Evolutionary conservation across 2,113 vertebrate species (phyloP).

Genomic region (Hassar affinis): DNA sequence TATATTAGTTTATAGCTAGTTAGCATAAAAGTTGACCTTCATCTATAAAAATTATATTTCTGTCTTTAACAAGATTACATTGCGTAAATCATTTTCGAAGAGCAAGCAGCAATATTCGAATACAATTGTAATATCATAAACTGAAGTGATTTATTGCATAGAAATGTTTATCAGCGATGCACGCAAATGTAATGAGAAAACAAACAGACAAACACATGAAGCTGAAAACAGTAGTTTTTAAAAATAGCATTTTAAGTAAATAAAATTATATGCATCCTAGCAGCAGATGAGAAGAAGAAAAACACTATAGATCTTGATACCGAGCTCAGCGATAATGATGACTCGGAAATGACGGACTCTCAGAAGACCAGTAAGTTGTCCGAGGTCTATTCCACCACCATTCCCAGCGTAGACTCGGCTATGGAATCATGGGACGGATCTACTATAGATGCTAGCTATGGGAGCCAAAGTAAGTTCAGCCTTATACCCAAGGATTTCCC

Average conservation of each 20-base stretch:
- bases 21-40: background rate
- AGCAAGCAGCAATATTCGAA: background rate
- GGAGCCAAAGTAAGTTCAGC: constrained; percentile 79
- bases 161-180: background rate
- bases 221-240: background rate
- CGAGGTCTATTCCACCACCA: constrained; percentile 82
- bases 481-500: background rate
- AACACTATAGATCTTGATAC: constrained; percentile 69
- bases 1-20: background rate
- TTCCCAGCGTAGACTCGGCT: constrained; percentile 91
- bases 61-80: background rate
- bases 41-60: background rate
- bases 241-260: background rate
- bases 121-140: background rate
- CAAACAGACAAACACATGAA: background rate
- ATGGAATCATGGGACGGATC: constrained; percentile 95
- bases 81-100: background rate
- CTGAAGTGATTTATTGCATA: background rate
- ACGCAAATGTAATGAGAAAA: background rate
- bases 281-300: constrained; percentile 77
- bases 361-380: constrained; percentile 84
- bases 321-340: constrained; percentile 84
- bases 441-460: constrained; percentile 83
- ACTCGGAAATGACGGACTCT: constrained; percentile 81
- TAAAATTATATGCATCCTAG: constrained; percentile 58